phyloP scores from a whole-genome alignment of 2,113 vertebrate genomes.

The Empidonax traillii region DNA sequence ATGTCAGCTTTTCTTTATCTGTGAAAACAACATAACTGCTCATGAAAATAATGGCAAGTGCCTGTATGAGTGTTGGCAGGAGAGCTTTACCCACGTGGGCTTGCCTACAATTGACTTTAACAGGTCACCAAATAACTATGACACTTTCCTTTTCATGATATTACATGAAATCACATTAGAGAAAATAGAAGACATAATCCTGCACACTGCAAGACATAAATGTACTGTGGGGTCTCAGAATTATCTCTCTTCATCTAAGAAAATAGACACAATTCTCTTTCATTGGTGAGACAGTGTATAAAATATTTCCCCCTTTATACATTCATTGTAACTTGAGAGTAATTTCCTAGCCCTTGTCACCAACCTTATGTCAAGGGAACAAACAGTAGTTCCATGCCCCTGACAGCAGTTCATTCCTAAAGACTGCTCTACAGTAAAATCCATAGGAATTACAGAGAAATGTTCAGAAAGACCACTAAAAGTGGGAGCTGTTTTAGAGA shows the following conservation, averaged over 20 bases:
- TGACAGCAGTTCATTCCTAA: not conserved
- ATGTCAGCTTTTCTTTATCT: not conserved
- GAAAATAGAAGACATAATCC: not conserved
- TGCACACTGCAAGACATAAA: not conserved
- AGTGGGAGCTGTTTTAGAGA: not conserved
- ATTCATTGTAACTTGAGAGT: not conserved
- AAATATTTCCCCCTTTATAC: not conserved
- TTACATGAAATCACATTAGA: not conserved
- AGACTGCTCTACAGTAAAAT: not conserved
- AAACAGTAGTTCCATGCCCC: not conserved
- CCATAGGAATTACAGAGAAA: not conserved
- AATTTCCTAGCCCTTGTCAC: not conserved
- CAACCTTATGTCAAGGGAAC: not conserved
- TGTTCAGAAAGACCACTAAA: not conserved
- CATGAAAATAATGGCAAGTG: not conserved
- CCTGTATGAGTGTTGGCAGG: not conserved
- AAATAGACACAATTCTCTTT: not conserved
- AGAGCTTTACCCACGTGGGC: not conserved
- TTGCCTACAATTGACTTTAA: not conserved
- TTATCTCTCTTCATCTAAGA: not conserved
- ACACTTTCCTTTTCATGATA: not conserved
- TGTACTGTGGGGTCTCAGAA: not conserved
- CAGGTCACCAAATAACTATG: not conserved
- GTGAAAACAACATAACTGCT: not conserved
- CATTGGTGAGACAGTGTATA: not conserved